Base-by-base conservation (phyloP, 2,113 vertebrate genomes). In the Xiphophorus hellerii region DNA sequence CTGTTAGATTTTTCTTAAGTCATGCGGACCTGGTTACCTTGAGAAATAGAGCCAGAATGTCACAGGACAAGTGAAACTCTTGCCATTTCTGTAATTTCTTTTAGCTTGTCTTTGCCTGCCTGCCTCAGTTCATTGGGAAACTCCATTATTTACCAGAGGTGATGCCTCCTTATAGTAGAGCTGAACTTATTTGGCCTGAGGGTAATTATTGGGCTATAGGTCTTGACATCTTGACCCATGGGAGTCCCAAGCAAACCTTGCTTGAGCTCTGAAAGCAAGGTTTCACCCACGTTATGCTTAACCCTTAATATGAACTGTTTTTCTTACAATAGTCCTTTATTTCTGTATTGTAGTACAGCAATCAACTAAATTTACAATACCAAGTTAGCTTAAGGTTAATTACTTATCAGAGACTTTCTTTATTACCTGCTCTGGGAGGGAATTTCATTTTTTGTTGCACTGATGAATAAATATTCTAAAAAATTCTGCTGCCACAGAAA, bases 391-490 rank as follows among this genome's bases (percentile, higher is more conserved):
- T 54, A 0, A 10, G 17, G 22, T 44, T 17, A 44, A 44, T 44
- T 17, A 44, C 1, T 42, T 10, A 42, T 12, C 15, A 5, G 1
- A 17, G 35, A 37, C 35, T 44, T 17, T 44, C 42, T 44, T 44
- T 17, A 1, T 44, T 4, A 44, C 14, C 42, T 44, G 14, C 42
- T 44, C 5, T 54, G 25, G 51, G 5, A 54, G 22, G 22, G 15
- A 69, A 63, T 71, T 64, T 63, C 3, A 44, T 27, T 58, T 1
- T 48, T 66, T 66, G 71, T 62, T 71, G 72, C 4, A 22, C 22
- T 54, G 51, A 8, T 54, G 20, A 15, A 6, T 7, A 51, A 51
- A 20, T 51, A 51, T 51, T 22, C 17, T 12, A 12, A 11, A 37
- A 12, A 12, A 3, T 37, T 37, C 35, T 37, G 35, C 10, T 37